Evolutionary conservation across 1,140 invertebrate genomes (phyloP).

Genomic region (Temnothorax nylanderi): DNA sequence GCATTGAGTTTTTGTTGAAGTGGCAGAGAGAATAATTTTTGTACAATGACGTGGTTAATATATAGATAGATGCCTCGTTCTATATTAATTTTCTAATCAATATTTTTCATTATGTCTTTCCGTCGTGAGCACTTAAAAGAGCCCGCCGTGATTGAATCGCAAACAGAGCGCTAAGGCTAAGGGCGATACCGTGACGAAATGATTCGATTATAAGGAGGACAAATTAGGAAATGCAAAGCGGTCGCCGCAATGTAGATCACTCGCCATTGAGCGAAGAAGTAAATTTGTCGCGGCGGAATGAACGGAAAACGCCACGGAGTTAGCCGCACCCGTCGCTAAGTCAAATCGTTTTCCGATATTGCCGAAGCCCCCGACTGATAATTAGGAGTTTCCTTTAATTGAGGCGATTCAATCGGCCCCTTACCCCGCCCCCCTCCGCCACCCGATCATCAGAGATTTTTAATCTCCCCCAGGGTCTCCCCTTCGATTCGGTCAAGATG

Average conservation of each 20-base stretch:
- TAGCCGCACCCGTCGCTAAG: constrained; percentile 64
- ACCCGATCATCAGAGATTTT: constrained; percentile 71
- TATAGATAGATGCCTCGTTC: constrained; percentile 13
- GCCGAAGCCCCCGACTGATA: constrained; percentile 74
- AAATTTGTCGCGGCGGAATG: constrained; percentile 50
- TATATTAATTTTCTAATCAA: constrained; percentile 41
- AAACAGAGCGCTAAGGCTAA: not conserved
- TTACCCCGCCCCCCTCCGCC: not conserved
- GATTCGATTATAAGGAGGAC: constrained; percentile 43
- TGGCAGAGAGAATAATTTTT: not conserved
- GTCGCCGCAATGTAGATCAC: constrained; percentile 55
- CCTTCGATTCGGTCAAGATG: constrained; percentile 35
- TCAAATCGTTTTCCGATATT: constrained; percentile 82
- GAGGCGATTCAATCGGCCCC: constrained; percentile 78
- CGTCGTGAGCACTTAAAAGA: not conserved
- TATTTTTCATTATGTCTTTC: constrained; percentile 34
- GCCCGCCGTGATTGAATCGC: constrained; percentile 33
- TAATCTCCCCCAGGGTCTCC: constrained; percentile 67
- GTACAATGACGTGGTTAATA: not conserved
- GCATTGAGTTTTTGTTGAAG: not conserved
- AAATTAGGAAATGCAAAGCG: constrained; percentile 51
- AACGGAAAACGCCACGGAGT: constrained; percentile 29
- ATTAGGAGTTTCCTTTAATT: constrained; percentile 82
- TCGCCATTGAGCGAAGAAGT: constrained; percentile 48
- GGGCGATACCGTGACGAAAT: constrained; percentile 15